These are phyloP conservation scores for Trichechus manatus DNA, from an alignment of 2,113 vertebrate species.

Conservation along the genomic window DNA sequence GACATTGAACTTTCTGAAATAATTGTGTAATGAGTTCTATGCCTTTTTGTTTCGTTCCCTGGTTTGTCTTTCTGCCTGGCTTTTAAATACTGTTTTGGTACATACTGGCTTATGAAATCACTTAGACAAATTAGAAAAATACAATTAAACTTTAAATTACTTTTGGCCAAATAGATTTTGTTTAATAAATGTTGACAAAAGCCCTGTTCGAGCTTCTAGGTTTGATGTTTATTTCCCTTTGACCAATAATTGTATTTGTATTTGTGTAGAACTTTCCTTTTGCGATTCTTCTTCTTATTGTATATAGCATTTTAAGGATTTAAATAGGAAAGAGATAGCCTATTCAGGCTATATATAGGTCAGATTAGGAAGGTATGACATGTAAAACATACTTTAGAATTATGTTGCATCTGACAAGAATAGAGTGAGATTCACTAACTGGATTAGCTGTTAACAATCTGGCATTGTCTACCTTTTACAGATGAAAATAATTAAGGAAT, in stretches of 20 bases:
- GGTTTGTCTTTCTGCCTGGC: not conserved
- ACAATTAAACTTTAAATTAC: not conserved
- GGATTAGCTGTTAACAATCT: not conserved
- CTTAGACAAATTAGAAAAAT: not conserved
- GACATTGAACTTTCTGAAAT: not conserved
- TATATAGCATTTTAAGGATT: not conserved
- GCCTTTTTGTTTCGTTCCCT: not conserved
- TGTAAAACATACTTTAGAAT: not conserved
- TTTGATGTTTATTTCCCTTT: not conserved
- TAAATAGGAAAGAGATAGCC: not conserved
- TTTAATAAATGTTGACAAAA: not conserved
- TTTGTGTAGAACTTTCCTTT: not conserved
- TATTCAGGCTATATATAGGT: not conserved
- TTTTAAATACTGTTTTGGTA: not conserved
- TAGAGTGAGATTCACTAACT: not conserved
- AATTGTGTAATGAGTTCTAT: not conserved
- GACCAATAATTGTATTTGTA: not conserved
- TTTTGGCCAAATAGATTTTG: not conserved
- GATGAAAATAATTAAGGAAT: not conserved
- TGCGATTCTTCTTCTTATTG: not conserved
- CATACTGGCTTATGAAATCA: not conserved
- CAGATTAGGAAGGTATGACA: not conserved
- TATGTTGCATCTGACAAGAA: not conserved
- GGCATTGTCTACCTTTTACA: slow-evolving; percentile 31
- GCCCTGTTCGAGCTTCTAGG: not conserved